phyloP scores from a whole-genome alignment of 2,797 vertebrate genomes.

The Mus minutoides region DNA sequence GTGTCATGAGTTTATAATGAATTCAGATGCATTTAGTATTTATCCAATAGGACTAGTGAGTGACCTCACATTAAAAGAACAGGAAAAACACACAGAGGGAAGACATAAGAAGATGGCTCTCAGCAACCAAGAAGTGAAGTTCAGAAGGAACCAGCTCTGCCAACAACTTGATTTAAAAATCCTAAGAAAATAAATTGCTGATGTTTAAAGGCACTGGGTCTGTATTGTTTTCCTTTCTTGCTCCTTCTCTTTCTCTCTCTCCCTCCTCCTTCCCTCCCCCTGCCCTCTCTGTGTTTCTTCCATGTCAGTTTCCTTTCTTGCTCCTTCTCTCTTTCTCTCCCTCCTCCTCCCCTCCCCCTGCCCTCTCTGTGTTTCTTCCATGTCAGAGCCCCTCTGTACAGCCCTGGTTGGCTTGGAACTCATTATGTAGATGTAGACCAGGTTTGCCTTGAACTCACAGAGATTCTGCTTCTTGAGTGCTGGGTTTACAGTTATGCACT shows the following conservation, averaged over 20 bases:
- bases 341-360: no score
- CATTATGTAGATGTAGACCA: neutral
- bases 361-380: neutral
- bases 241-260: neutral
- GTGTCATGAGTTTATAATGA: neutral
- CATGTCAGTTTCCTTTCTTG: no score
- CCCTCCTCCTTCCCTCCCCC: no score
- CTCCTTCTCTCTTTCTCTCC: neutral
- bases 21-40: neutral
- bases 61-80: neutral
- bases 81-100: neutral
- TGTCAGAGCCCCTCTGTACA: neutral
- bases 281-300: neutral
- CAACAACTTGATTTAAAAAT: neutral
- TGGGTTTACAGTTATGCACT: neutral
- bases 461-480: no score
- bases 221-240: neutral
- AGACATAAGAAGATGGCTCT: neutral
- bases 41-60: neutral
- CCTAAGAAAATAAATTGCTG: neutral
- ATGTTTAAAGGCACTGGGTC: neutral
- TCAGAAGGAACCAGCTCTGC: neutral
- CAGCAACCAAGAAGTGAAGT: neutral
- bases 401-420: neutral
- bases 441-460: neutral